Base-by-base conservation (phyloP, 2,888 invertebrate species). In the Apocheima hispidaria region DNA sequence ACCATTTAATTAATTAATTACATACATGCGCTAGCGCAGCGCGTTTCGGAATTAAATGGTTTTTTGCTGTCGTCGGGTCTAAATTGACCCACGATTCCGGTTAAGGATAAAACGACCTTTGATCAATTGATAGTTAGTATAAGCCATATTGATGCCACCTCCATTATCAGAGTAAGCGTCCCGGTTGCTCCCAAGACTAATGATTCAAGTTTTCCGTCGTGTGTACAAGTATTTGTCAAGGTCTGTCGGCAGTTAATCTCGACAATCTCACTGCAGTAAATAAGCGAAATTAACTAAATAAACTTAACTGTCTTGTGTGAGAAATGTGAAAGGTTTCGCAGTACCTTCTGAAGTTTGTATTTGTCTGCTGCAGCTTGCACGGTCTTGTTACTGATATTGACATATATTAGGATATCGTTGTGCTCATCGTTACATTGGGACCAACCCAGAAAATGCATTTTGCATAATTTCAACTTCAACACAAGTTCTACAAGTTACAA, bases 141-240 rank as follows among this genome's bases (percentile, higher is more conserved):
- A 72, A 38, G 21, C 6, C 12, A 18, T 14, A 73, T 71, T 73
- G 69, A 74, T 75, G 72, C 78, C 76, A 73, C 63, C 72, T 81
- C 81, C 80, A 74, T 75, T 71, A 70, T 36, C n/a, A 26, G 46
- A 49, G 61, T 60, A 58, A 68, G 64, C 68, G 67, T 70, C 60
- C 49, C 49, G 50, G 53, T 36, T 48, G 63, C 61, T 63, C 38
- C 70, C 57, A 77, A 77, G 78, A 82, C 75, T 78, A 83, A 83
- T 81, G 80, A 78, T 65, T 69, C 72, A 76, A 82, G 81, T 81
- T 81, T 79, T 76, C 74, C 72, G 67, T 73, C 73, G 74, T 77
- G 70, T 77, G 73, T 76, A 74, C 76, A 69, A 75, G 75, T 74
- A 81, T 82, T 78, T 78, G 82, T 82, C 80, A 81, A 78, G 77